These are phyloP conservation scores for Lymantria dispar DNA, from an alignment of 2,888 invertebrate genomes.

Conservation along the genomic window DNA sequence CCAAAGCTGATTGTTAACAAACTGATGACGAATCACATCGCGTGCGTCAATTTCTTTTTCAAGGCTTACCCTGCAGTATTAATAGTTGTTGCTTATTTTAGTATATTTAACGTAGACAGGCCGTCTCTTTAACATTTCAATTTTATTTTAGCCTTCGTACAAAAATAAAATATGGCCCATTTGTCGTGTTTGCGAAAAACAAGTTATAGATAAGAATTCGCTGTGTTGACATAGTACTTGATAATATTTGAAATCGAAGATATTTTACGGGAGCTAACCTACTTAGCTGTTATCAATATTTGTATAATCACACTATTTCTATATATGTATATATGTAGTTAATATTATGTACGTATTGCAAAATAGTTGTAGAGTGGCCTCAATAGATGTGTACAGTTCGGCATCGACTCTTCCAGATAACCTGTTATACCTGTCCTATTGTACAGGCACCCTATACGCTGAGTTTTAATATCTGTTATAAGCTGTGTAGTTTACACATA, in stretches of 20 bases:
- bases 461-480: no score
- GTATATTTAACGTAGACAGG: slow-evolving; percentile 50
- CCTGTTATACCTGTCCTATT: slow-evolving; percentile 32
- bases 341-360: slow-evolving; percentile 38
- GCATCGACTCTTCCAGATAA: slow-evolving; percentile 15
- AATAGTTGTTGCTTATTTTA: slow-evolving; percentile 52
- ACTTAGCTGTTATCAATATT: slow-evolving; percentile 72
- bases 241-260: slow-evolving; percentile 73
- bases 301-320: slow-evolving; percentile 58
- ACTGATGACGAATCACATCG: slow-evolving; percentile 69
- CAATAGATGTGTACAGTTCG: slow-evolving; percentile 16
- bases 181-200: slow-evolving; percentile 64
- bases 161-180: slow-evolving; percentile 67
- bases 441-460: no score
- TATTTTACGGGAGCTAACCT: slow-evolving; percentile 73
- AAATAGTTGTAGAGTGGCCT: slow-evolving; percentile 48
- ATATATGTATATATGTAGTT: slow-evolving; percentile 6
- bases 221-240: slow-evolving; percentile 70
- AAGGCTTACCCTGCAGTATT: slow-evolving; percentile 40
- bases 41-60: slow-evolving; percentile 66
- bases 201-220: slow-evolving; percentile 68
- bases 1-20: slow-evolving; percentile 60
- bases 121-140: slow-evolving; percentile 47
- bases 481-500: no score
- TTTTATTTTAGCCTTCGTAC: slow-evolving; percentile 41